Evolutionary conservation across 2,113 vertebrate genomes (phyloP).

Genomic region (Onychostruthus taczanowskii): DNA sequence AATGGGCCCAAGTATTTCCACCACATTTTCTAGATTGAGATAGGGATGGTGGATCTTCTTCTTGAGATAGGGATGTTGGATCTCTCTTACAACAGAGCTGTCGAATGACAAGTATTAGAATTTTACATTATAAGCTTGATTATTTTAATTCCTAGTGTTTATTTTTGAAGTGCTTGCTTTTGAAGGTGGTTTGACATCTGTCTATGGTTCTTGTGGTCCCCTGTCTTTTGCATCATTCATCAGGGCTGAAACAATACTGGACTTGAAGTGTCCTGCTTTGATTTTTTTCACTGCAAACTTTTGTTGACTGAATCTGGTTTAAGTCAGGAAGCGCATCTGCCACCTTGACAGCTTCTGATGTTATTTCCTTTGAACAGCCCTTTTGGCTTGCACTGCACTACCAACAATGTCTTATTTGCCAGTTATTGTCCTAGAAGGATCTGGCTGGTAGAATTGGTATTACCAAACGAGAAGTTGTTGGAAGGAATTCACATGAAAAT

Average conservation of each 20-base stretch:
- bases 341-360: constrained; percentile 20
- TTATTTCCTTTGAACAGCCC: constrained; percentile 23
- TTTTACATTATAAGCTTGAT: neutral
- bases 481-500: neutral
- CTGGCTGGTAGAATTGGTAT: neutral
- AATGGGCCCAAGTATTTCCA: neutral
- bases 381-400: constrained; percentile 18
- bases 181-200: neutral
- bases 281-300: constrained; percentile 24
- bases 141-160: neutral
- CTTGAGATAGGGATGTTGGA: neutral
- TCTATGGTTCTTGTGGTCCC: neutral
- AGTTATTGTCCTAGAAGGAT: constrained; percentile 4
- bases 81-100: neutral
- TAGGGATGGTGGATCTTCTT: neutral
- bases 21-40: neutral
- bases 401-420: constrained; percentile 25
- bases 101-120: neutral
- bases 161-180: neutral
- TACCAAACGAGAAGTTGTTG: constrained; percentile 16
- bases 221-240: neutral
- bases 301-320: constrained; percentile 8
- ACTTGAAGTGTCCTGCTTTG: neutral
- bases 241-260: neutral
- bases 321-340: neutral